phyloP scores from a whole-genome alignment of 2,113 vertebrate genomes.

The Raja brachyura region DNA sequence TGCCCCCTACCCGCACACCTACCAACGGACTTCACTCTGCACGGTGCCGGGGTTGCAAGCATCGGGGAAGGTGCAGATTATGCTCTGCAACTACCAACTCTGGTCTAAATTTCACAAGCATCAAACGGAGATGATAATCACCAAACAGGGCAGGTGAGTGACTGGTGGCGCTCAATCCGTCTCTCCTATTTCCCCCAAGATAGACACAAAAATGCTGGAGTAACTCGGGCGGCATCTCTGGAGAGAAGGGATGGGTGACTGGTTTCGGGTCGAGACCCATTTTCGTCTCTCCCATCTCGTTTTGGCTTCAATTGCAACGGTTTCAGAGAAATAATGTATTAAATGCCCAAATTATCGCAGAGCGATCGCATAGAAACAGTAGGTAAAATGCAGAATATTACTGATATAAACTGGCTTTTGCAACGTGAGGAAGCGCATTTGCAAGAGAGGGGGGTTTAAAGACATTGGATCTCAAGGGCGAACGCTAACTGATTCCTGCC shows the following conservation, averaged over 20 bases:
- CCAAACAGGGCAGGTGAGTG: slow-evolving; percentile 91
- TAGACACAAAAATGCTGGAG: no score
- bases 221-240: no score
- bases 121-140: slow-evolving; percentile 97
- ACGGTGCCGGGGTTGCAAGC: slow-evolving; percentile 71
- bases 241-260: no score
- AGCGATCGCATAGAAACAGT: neutral
- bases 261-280: neutral
- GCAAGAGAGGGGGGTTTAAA: neutral
- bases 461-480: neutral
- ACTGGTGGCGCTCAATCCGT: no score
- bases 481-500: neutral
- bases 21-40: slow-evolving; percentile 64
- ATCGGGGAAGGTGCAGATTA: slow-evolving; percentile 77
- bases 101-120: slow-evolving; percentile 96
- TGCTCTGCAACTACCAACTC: slow-evolving; percentile 84
- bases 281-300: neutral
- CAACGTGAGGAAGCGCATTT: no score
- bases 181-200: no score
- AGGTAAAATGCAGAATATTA: neutral
- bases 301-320: neutral
- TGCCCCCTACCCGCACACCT: slow-evolving; percentile 53
- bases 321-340: neutral
- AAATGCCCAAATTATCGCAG: neutral
- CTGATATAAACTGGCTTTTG: neutral